phyloP scores from a whole-genome alignment of 2,888 invertebrate genomes.

The Druceiella hillmani region DNA sequence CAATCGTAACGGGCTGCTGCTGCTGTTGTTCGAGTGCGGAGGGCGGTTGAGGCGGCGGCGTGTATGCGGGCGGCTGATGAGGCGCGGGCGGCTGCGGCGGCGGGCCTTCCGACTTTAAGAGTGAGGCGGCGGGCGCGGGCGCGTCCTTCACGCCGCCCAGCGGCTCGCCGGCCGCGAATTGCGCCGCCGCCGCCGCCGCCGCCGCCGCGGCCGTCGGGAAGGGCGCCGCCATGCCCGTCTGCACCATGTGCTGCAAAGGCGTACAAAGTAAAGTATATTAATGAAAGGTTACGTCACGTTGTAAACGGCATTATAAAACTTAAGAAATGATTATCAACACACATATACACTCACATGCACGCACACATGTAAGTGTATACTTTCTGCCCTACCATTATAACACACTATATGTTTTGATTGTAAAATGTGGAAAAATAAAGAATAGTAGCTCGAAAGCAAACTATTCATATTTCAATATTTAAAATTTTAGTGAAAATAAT shows the following conservation, averaged over 20 bases:
- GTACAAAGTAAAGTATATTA: too few species aligned
- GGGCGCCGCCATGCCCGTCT: constrained; percentile 79
- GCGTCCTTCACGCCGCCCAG: constrained; percentile 47
- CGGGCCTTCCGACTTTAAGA: constrained; percentile 50
- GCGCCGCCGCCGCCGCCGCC: constrained; percentile 57
- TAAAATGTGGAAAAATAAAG: too few species aligned
- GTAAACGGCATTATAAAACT: too few species aligned
- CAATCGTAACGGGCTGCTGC: constrained; percentile 52
- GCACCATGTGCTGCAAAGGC: constrained; percentile 91
- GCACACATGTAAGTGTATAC: too few species aligned
- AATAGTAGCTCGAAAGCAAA: too few species aligned
- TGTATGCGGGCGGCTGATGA: constrained; percentile 39
- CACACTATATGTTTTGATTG: too few species aligned
- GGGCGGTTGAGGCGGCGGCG: constrained; percentile 30
- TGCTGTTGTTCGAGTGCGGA: constrained; percentile 49
- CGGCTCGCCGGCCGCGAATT: constrained; percentile 49
- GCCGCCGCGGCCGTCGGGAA: constrained; percentile 62
- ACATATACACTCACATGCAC: too few species aligned
- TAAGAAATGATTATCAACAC: too few species aligned
- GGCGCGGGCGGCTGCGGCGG: constrained; percentile 45
- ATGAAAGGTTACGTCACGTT: too few species aligned
- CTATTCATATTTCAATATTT: too few species aligned
- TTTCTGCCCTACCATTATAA: too few species aligned
- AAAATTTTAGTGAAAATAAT: too few species aligned
- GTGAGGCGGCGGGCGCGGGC: constrained; percentile 39